Base-by-base conservation (phyloP, 2,888 invertebrate species). In the Cremastinae sp. region DNA sequence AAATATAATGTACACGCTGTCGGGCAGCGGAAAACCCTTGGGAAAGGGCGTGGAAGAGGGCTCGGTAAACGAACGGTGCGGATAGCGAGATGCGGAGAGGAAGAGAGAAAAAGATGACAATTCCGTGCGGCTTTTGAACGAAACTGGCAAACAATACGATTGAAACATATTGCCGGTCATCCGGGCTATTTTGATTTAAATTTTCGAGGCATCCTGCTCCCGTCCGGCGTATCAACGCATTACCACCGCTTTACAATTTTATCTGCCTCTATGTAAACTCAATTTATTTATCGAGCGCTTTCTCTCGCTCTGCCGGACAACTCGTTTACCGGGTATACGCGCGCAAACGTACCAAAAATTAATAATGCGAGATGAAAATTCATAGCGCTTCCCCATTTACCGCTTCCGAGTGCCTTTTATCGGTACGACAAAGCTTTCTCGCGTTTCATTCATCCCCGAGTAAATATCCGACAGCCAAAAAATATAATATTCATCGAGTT, bases 181-280 rank as follows among this genome's bases (percentile, higher is more conserved):
- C 85, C 86, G 85, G 84, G 83, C 83, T 82, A 86, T 87, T 87
- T 84, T 84, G 84, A 87, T 87, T 87, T 84, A 87, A 87, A 88
- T 87, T 88, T 85, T 82, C 76, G 68, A 58, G 66, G 77, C 74
- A 38, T 54, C 34, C 56, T n/a, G n/a, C n/a, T 66, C 47, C 62
- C 45, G 54, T 28, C 28, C 5, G n/a, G 28, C 5, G 28, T 28
- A 28, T 28, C 28, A 28, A 28, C 28, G 28, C 28, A 28, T 20
- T 18, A 54, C 16, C 36, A 10, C 34, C 69, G 18, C 34, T 62
- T 56, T 58, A 49, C 49, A 47, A 34, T 16, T 72, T 56, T 47
- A 9, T 36, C 5, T 64, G 10, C 3, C 22, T 20, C 41, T 5
- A n/a, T 43, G 41, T 14, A 18, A 18, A 38, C 9, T 16, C 20